Conservation (phyloP, 2,113 vertebrate species). For the Haliaeetus leucogaster region DNA sequence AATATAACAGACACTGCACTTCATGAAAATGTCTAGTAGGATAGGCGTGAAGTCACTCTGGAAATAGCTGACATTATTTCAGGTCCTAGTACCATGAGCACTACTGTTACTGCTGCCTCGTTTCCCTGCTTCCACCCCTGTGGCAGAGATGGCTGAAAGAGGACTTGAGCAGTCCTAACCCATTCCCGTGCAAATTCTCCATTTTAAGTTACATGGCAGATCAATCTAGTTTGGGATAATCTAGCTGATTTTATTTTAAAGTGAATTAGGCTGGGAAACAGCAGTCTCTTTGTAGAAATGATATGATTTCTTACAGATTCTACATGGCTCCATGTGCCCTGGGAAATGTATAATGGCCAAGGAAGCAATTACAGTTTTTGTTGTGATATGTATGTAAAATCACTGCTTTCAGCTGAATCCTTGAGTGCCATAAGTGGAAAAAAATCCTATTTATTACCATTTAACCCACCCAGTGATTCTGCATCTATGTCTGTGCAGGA, state of each 20-base stretch:
- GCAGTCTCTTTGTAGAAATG: not conserved
- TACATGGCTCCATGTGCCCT: not conserved
- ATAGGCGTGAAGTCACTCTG: not conserved
- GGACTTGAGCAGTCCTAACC: not conserved
- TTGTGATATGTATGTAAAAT: not conserved
- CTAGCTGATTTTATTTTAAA: not conserved
- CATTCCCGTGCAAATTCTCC: not conserved
- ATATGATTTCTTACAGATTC: not conserved
- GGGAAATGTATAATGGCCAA: not conserved
- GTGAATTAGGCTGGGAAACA: not conserved
- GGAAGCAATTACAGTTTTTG: not conserved
- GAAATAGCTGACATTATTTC: not conserved
- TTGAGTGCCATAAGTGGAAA: not conserved
- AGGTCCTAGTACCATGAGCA: rapidly evolving
- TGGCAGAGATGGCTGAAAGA: not conserved
- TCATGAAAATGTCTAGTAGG: not conserved
- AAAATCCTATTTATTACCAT: not conserved
- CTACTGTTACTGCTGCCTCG: not conserved
- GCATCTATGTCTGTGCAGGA: not conserved
- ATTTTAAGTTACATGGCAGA: not conserved
- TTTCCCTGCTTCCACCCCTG: not conserved
- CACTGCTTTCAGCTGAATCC: not conserved
- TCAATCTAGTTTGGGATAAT: not conserved
- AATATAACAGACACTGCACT: not conserved
- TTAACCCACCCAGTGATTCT: not conserved